phyloP scores from a whole-genome alignment of 2,113 vertebrate genomes.

The Brienomyrus brachyistius region DNA sequence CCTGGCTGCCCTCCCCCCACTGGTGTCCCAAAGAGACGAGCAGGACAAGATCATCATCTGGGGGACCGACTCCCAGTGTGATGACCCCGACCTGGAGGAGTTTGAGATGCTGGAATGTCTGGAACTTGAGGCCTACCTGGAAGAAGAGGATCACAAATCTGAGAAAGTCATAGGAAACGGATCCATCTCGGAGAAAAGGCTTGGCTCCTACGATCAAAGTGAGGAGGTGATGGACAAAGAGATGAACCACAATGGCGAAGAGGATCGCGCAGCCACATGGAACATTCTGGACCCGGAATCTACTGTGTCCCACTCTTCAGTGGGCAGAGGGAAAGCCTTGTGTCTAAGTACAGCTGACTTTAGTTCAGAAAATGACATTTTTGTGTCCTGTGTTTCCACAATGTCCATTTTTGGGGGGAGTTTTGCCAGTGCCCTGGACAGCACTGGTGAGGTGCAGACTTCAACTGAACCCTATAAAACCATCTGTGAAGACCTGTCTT shows the following conservation, averaged over 20 bases:
- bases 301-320: conserved; percentile 18
- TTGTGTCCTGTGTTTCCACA: conserved; percentile 55
- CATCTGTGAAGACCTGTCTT: conserved; percentile 52
- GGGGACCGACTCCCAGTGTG: conserved; percentile 58
- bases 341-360: conserved; percentile 37
- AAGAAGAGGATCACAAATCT: conserved; percentile 46
- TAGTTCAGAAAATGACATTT: conserved; percentile 59
- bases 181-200: background rate
- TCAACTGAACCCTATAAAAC: conserved; percentile 45
- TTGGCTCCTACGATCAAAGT: background rate
- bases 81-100: conserved; percentile 63
- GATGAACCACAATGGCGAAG: conserved; percentile 22
- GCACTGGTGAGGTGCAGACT: conserved; percentile 33
- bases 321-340: conserved; percentile 31
- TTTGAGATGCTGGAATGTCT: conserved; percentile 69
- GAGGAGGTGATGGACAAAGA: background rate
- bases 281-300: conserved; percentile 19
- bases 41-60: conserved; percentile 56
- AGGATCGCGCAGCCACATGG: conserved; percentile 16
- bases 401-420: conserved; percentile 45
- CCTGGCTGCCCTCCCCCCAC: conserved; percentile 22
- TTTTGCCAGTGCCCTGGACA: conserved; percentile 46
- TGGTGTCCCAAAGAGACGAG: conserved; percentile 35
- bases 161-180: conserved; percentile 33
- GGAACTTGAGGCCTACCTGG: conserved; percentile 58